Percentiles rank a stretch among this genome's conserved stretches.
phyloP scores from a whole-genome alignment of 2,797 vertebrate species.

The Fratercula arctica region DNA sequence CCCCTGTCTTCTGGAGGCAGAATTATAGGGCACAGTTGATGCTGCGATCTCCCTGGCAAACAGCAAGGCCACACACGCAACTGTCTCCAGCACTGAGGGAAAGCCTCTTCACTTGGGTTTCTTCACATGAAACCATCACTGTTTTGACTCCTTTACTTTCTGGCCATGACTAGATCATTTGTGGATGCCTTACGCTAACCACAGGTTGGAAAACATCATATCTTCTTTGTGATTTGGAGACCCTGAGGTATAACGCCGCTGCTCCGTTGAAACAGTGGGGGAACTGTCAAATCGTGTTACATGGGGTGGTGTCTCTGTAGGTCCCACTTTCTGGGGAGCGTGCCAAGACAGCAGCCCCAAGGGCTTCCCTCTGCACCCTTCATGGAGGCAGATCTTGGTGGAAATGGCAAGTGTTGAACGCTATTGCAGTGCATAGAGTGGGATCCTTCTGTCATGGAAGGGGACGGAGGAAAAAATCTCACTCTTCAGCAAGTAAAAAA shows the following conservation, averaged over 20 bases:
- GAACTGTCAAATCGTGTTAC: neutral
- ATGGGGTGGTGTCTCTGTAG: neutral
- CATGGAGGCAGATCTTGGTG: neutral
- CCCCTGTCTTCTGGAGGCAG: neutral
- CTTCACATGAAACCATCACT: neutral
- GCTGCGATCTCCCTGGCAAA: neutral
- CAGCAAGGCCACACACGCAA: neutral
- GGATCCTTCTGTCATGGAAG: neutral
- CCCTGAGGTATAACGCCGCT: neutral
- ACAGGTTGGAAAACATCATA: neutral
- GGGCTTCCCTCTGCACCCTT: neutral
- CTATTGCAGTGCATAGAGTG: neutral
- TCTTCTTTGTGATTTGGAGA: neutral
- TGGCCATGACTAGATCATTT: neutral
- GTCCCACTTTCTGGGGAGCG: rapidly evolving
- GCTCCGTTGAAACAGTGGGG: rapidly evolving
- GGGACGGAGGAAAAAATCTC: neutral
- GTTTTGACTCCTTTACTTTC: neutral
- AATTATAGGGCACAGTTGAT: neutral
- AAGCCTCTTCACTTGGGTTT: neutral
- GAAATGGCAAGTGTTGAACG: neutral
- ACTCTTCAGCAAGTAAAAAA: slow-evolving; percentile 39
- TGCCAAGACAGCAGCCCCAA: neutral
- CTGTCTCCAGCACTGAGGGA: neutral
- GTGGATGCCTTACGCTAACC: neutral